Conservation (phyloP, 1,140 invertebrate species). For the Batillaria attramentaria region DNA sequence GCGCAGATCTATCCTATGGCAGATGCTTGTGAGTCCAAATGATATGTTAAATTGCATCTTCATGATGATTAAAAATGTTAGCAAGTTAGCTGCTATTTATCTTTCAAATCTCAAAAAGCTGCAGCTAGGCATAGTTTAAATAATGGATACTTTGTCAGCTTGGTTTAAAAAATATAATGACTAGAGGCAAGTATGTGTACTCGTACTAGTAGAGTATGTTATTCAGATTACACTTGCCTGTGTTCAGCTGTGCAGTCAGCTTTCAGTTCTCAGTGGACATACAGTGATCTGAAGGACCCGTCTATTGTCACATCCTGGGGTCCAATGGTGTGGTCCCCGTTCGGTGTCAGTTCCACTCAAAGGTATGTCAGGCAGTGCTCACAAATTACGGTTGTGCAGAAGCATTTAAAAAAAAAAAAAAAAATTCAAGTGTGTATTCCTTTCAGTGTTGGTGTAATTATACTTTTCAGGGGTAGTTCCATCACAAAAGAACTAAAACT, state of each 20-base stretch:
- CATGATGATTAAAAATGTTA: not conserved
- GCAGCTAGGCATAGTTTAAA: not conserved
- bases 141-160: not conserved
- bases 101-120: not conserved
- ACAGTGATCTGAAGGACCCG: not conserved
- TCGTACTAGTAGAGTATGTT: too few species aligned
- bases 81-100: not conserved
- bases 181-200: too few species aligned
- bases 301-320: not conserved
- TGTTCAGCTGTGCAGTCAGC: not conserved
- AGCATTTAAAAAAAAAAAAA: too few species aligned
- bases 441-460: not conserved
- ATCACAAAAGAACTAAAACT: not conserved
- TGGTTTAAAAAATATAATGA: not conserved
- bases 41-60: not conserved
- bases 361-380: not conserved
- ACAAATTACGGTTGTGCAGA: not conserved
- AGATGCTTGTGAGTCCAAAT: not conserved
- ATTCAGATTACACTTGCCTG: not conserved
- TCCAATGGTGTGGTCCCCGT: not conserved
- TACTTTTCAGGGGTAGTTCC: not conserved
- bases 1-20: not conserved
- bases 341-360: not conserved
- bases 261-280: conserved; percentile 4
- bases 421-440: not conserved